These are phyloP conservation scores for Rhynchomys soricoides DNA, from an alignment of 2,113 vertebrate species.

Conservation along the genomic window DNA sequence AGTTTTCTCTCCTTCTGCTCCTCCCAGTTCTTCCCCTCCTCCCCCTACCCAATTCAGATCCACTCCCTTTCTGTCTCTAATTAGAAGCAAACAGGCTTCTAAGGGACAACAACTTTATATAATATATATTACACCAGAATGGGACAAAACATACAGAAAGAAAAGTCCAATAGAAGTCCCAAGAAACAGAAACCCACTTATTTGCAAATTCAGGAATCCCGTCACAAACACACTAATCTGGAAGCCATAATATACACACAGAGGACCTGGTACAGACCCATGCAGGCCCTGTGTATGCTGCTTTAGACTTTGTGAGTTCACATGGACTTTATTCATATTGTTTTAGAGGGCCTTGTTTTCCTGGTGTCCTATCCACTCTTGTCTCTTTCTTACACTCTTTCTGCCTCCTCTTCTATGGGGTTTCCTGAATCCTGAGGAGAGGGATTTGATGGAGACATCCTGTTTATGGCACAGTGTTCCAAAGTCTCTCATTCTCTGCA, in stretches of 20 bases:
- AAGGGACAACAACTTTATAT: not conserved
- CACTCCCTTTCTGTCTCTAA: not conserved
- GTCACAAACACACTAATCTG: not conserved
- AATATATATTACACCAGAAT: not conserved
- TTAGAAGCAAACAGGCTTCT: not conserved
- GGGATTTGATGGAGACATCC: too few relatives aligned
- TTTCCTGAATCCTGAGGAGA: too few relatives aligned
- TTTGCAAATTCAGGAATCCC: not conserved
- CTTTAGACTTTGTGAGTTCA: not conserved
- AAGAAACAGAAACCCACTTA: not conserved
- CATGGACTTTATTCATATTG: not conserved
- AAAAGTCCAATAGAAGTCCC: not conserved
- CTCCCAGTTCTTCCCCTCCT: not conserved
- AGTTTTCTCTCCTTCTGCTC: not conserved
- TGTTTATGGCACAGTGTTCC: too few relatives aligned
- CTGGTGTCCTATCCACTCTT: too few relatives aligned
- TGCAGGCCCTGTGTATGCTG: not conserved
- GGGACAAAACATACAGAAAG: not conserved
- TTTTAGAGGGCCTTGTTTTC: not conserved
- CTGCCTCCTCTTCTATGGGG: not conserved
- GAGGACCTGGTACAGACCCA: not conserved
- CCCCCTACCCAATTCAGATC: not conserved
- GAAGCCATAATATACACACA: not conserved
- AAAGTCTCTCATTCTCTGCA: too few relatives aligned
- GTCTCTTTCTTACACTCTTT: not conserved